A percentile compares a stretch with the other conserved stretches of the same genome.
phyloP scores from a whole-genome alignment of 2,888 invertebrate genomes.

The Luperina testacea region DNA sequence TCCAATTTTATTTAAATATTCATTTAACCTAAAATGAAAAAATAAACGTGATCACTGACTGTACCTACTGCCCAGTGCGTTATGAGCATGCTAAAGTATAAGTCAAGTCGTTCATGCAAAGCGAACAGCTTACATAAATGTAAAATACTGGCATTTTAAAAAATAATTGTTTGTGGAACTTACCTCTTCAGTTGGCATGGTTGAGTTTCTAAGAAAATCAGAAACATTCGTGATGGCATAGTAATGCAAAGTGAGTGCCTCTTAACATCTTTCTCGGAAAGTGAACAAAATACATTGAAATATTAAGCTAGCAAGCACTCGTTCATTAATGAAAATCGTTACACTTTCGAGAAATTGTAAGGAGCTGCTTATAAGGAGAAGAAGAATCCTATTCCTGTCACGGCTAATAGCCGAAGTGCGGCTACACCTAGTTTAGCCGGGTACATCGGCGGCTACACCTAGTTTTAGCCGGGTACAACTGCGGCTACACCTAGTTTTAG shows the following conservation, averaged over 20 bases:
- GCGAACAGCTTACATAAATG: background rate
- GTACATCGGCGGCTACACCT: no score
- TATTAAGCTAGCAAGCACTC: background rate
- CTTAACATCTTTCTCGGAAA: slow-evolving; percentile 6
- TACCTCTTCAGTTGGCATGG: background rate
- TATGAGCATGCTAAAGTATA: background rate
- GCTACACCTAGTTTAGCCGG: no score
- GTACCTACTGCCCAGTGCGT: background rate
- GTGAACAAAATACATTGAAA: background rate
- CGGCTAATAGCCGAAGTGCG: no score
- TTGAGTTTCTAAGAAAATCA: slow-evolving; percentile 7
- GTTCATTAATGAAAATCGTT: background rate
- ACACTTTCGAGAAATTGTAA: background rate
- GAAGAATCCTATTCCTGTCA: background rate
- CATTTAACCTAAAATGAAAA: background rate
- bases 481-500: no score
- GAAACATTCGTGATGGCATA: background rate
- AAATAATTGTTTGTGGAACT: background rate
- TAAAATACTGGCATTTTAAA: background rate
- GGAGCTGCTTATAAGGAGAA: background rate
- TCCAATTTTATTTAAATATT: background rate
- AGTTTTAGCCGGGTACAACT: no score
- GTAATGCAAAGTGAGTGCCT: slow-evolving; percentile 11
- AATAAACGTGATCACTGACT: background rate
- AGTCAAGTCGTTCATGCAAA: background rate